phyloP scores from a whole-genome alignment of 2,797 vertebrate species.

The Acipenser oxyrinchus region DNA sequence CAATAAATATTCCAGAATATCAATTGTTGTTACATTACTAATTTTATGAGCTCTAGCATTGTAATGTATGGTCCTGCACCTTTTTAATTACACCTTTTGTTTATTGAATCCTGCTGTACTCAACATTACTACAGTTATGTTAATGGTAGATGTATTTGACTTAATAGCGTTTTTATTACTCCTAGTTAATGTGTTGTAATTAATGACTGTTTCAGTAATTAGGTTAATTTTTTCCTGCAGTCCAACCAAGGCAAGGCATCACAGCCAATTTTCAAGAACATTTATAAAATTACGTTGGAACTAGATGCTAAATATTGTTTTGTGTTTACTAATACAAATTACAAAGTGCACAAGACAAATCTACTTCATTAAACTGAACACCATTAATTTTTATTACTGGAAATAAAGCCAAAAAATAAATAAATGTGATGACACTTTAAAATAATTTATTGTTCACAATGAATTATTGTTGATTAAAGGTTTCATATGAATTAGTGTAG shows the following conservation, averaged over 20 bases:
- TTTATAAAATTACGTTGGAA: conserved; percentile 40
- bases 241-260: conserved; percentile 61
- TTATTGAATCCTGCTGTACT: conserved; percentile 67
- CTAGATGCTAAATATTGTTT: too few species aligned
- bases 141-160: conserved; percentile 76
- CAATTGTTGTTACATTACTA: conserved; percentile 27
- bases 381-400: too few species aligned
- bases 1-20: too few species aligned
- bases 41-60: conserved; percentile 42
- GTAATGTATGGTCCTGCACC: conserved; percentile 61
- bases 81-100: conserved; percentile 67
- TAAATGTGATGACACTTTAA: too few species aligned
- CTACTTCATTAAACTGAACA: too few species aligned
- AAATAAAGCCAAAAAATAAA: too few species aligned
- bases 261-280: conserved; percentile 57
- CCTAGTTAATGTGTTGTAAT: conserved; percentile 62
- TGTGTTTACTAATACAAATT: too few species aligned
- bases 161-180: conserved; percentile 78
- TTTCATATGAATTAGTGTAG: too few species aligned
- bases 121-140: conserved; percentile 71
- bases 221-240: conserved; percentile 53
- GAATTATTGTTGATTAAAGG: too few species aligned
- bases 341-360: too few species aligned
- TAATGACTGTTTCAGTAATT: conserved; percentile 61
- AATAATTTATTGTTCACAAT: too few species aligned